Evolutionary conservation across 1,140 invertebrate species (phyloP), one percentile per base, ranked within the genome.

Genomic region (Orchestia grillus): DNA sequence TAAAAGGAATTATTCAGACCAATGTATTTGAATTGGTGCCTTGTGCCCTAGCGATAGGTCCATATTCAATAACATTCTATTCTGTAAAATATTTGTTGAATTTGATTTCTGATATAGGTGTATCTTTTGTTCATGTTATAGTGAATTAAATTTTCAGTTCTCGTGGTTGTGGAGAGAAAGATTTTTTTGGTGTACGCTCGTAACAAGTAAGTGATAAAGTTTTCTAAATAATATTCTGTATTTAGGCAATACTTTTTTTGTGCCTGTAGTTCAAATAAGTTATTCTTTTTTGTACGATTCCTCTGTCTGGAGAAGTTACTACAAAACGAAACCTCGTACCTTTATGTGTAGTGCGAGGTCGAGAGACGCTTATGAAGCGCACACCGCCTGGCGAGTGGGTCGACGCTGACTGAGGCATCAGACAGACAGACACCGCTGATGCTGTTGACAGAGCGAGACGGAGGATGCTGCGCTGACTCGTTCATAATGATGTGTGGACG

Each of bases 401-500:
- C 41, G 88, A 43, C 88, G 28, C 88, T 42, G 88, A 90, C 88
- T 42, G 6, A 90, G 43, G 36, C 43, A 43, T 90, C 88, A 90
- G 88, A 90, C 43, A 44, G n/a, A 53, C 6, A 53, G 15, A 42
- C 4, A 1, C 3, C 42, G 88, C 88, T 90, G 88, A 90, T 90
- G 88, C 43, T 94, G 92, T 94, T 94, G 92, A 94, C 92, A 94
- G 92, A 94, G 44, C 36, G 36, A 45, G 92, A 47, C 43, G 47
- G 92, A 47, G 44, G 92, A 94, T 94, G 92, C 44, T 42, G 43
- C 43, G 43, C 44, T 44, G 8, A 44, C 92, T 94, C 92, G 43
- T 94, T 94, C 92, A 94, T 94, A 45, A 94, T 94, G 92, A 94
- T 94, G 92, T 94, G 92, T 94, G 92, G 92, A 94, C 23, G 43